Percentiles rank a stretch among this genome's conserved stretches.
These are phyloP conservation scores for Stichodactyla helianthus DNA, from an alignment of 64 coral and sea anemone species.

Conservation along the genomic window DNA sequence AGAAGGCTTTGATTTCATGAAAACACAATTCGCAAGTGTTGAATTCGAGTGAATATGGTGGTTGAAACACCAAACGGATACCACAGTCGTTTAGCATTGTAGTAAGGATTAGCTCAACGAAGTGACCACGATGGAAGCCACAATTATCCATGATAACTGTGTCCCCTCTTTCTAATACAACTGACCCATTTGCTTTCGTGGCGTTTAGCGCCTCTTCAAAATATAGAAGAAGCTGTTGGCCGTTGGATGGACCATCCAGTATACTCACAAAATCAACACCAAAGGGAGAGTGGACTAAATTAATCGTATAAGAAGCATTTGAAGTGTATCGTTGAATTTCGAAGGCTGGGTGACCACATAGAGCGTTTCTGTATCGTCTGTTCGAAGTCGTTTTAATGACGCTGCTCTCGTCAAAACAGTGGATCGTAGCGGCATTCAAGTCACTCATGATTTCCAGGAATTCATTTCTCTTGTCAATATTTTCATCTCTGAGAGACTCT, in stretches of 20 bases:
- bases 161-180: constrained; percentile 32
- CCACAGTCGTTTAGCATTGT: constrained; percentile 39
- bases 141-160: constrained; percentile 34
- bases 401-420: constrained; percentile 35
- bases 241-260: constrained; percentile 26
- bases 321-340: constrained; percentile 41
- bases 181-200: constrained; percentile 25
- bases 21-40: constrained; percentile 34
- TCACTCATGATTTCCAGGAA: constrained; percentile 9
- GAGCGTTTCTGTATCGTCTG: constrained; percentile 12
- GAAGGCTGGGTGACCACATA: constrained; percentile 15
- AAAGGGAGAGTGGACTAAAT: constrained; percentile 27
- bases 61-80: constrained; percentile 47
- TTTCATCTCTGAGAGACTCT: not conserved
- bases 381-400: constrained; percentile 26
- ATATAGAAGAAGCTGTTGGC: not conserved
- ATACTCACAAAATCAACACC: constrained; percentile 25
- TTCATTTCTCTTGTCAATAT: not conserved
- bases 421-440: constrained; percentile 4
- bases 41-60: constrained; percentile 26
- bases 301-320: constrained; percentile 49
- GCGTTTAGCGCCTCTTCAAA: constrained; percentile 29
- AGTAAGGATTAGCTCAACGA: constrained; percentile 36
- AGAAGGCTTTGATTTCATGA: constrained; percentile 33
- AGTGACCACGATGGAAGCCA: constrained; percentile 60